Conservation (phyloP, 2,113 vertebrate species). For the Empidonax traillii region DNA sequence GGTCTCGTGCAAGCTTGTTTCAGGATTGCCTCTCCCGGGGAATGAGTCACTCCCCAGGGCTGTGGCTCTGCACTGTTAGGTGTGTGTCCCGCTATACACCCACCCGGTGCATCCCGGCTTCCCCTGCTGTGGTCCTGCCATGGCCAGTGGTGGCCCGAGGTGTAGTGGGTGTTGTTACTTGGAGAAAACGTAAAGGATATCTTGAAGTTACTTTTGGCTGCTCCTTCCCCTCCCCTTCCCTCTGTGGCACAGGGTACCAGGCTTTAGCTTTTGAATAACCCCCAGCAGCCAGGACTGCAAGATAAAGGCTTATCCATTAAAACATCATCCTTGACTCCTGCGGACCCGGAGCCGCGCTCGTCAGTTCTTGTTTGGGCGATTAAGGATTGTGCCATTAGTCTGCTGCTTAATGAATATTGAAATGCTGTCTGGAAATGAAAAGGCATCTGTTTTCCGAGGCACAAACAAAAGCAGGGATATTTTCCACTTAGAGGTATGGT, state of each 20-base stretch:
- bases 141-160: rapidly evolving
- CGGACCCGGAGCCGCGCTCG: neutral
- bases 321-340: neutral
- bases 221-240: neutral
- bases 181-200: neutral
- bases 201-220: neutral
- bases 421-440: neutral
- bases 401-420: slow-evolving; percentile 22
- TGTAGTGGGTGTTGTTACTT: neutral
- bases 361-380: neutral
- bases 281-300: neutral
- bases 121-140: rapidly evolving
- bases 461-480: neutral
- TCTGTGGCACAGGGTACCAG: neutral
- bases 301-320: neutral
- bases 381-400: neutral
- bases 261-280: neutral
- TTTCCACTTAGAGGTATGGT: neutral
- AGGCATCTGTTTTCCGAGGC: neutral
- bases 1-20: neutral
- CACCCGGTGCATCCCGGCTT: too few relatives aligned
- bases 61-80: neutral
- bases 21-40: neutral
- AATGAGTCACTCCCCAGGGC: neutral
- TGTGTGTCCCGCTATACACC: neutral